A percentile compares a stretch with the other conserved stretches of the same genome.
Evolutionary conservation across 2,888 invertebrate species (phyloP).

Genomic region (Hydrotaea cyrtoneurina): DNA sequence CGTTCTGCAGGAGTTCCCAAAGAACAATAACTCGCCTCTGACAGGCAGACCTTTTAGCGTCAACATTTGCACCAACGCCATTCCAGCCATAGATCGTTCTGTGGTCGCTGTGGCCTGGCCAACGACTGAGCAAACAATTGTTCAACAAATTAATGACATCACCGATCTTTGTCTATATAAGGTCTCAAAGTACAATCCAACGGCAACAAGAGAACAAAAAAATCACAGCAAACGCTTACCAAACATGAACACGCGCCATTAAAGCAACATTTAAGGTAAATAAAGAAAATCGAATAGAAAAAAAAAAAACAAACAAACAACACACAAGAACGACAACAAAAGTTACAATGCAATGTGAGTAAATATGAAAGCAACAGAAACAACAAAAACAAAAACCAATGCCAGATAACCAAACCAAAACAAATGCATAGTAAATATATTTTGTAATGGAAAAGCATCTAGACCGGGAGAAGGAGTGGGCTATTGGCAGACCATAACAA

Average conservation of each 20-base stretch:
- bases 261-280: constrained; percentile 1
- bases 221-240: background rate
- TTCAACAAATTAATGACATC: constrained; percentile 63
- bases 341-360: background rate
- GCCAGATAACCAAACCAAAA: background rate
- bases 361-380: background rate
- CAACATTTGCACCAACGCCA: background rate
- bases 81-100: background rate
- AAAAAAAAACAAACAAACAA: background rate
- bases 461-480: constrained; percentile 53
- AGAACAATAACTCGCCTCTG: background rate
- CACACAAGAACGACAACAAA: background rate
- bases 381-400: background rate
- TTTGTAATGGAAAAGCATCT: background rate
- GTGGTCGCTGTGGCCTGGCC: background rate
- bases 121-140: constrained; percentile 27
- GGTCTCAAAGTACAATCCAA: constrained; percentile 20
- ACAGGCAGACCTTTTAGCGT: background rate
- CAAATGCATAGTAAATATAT: background rate
- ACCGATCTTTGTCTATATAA: constrained; percentile 47
- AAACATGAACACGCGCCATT: constrained; percentile 34
- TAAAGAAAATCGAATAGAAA: constrained; percentile 6
- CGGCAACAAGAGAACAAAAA: background rate
- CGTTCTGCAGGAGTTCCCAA: too few species aligned
- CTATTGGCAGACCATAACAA: constrained; percentile 37